Evolutionary conservation across 2,888 invertebrate genomes (phyloP), one percentile per base, ranked within the genome.

Genomic region (Dicyrtomina minuta): DNA sequence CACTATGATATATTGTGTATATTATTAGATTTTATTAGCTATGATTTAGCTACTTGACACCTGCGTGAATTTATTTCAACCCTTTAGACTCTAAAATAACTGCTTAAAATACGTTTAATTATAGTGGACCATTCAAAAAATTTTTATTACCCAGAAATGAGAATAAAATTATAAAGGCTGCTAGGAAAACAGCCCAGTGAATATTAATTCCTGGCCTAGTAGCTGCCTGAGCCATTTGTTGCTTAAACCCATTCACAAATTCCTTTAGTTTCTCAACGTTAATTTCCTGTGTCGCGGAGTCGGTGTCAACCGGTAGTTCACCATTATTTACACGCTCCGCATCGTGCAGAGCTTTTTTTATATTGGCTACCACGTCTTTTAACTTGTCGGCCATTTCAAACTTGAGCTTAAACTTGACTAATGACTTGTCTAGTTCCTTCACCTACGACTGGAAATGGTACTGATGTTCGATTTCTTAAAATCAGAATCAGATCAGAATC

Each of bases 161-260:
- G 49, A 76, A 76, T 24, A 78, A 66, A 33, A 75, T 20, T 15
- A 70, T 10, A 65, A 75, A 74, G 20, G 75, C 75, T 8, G 71
- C 13, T 4, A 75, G 2, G 58, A 69, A 72, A 56, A 78, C 55
- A 10, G 66, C 66, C 71, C 70, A 71, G 46, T 75, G 76, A 39
- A 78, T 74, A n/a, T 62, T 41, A 51, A 75, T 65, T n/a, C 68
- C 74, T 17, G 61, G 66, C 12, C 49, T 33, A 33, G 33, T 5
- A n/a, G 58, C 58, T 20, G 61, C 61, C 22, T 41, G 56, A 22
- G 27, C 17, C 27, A 68, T 44, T 33, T 62, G 27, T 15, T 71
- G 26, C 1, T 44, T 58, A 13, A 64, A 64, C 13, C 20, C 39
- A 4, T 68, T 43, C 3, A 68, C 51, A 15, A 68, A 49, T 2